Percentiles rank a stretch among this genome's conserved stretches.
Conservation (phyloP, 1,140 invertebrate genomes). For the Vanessa tameamea region DNA sequence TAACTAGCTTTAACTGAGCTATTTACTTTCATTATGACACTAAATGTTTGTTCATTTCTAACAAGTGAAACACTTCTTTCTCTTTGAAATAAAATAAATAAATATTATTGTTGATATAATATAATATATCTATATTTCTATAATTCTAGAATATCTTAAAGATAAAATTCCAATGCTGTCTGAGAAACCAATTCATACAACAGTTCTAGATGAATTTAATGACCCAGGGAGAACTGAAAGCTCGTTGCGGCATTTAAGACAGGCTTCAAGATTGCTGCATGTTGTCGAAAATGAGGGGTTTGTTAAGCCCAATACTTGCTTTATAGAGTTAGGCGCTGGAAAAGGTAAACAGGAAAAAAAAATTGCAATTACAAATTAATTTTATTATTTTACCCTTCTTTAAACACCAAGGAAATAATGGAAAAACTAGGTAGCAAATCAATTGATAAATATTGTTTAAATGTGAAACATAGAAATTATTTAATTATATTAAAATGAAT, state of each 20-base stretch:
- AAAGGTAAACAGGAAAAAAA: conserved; percentile 82
- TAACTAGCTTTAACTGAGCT: too few relatives aligned
- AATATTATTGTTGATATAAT: too few relatives aligned
- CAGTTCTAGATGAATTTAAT: conserved; percentile 82
- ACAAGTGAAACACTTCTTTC: too few relatives aligned
- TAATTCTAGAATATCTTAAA: conserved; percentile 55
- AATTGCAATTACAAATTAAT: too few relatives aligned
- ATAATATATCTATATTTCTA: not conserved
- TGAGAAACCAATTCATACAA: conserved; percentile 75
- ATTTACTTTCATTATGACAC: too few relatives aligned
- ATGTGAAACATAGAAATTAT: not conserved
- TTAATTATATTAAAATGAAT: not conserved
- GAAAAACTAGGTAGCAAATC: not conserved
- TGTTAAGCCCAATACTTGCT: conserved; percentile 83
- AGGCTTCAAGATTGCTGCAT: conserved; percentile 85
- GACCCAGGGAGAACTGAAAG: conserved; percentile 83
- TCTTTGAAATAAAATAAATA: too few relatives aligned
- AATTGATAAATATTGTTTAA: too few relatives aligned
- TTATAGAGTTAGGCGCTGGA: conserved; percentile 93
- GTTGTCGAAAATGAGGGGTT: conserved; percentile 82
- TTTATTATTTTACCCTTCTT: too few relatives aligned
- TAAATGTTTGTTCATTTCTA: too few relatives aligned
- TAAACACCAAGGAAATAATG: not conserved
- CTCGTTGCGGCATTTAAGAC: conserved; percentile 85
- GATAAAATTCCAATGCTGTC: conserved; percentile 48